A percentile compares a stretch with the other conserved stretches of the same genome.
These are phyloP conservation scores for Zeugodacus cucurbitae DNA, from an alignment of 1,140 invertebrate species.

Conservation along the genomic window DNA sequence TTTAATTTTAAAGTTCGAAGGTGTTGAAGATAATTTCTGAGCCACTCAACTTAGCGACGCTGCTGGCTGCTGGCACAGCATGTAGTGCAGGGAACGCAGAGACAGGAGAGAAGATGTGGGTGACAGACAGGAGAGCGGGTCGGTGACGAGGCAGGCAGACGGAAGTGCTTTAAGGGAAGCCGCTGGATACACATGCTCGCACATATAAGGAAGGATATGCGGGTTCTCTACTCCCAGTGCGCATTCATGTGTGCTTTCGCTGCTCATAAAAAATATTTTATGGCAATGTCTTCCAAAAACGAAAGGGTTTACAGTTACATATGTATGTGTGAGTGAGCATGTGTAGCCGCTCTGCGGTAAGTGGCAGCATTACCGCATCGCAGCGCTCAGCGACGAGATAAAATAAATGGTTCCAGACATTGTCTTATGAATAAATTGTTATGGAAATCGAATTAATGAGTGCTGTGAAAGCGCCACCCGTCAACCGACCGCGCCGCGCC, in stretches of 20 bases:
- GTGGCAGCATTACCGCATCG: conserved; percentile 63
- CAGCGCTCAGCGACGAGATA: conserved; percentile 52
- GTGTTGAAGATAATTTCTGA: conserved; percentile 66
- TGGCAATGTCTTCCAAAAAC: conserved; percentile 45
- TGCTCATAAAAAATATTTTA: conserved; percentile 55
- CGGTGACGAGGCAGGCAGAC: not conserved
- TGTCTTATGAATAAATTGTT: conserved; percentile 67
- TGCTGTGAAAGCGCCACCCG: conserved; percentile 52
- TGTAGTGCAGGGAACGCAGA: not conserved
- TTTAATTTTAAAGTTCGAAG: conserved; percentile 66
- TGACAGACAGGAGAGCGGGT: not conserved
- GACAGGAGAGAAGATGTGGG: not conserved
- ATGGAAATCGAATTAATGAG: conserved; percentile 67
- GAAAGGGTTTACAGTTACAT: not conserved
- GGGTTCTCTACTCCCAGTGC: not conserved
- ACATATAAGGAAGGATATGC: not conserved
- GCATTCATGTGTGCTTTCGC: conserved; percentile 21
- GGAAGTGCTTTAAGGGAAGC: not conserved
- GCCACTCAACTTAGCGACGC: not conserved
- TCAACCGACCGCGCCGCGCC: not conserved
- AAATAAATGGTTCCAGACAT: conserved; percentile 66
- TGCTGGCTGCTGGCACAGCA: not conserved
- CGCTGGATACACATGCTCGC: not conserved
- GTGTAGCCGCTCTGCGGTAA: not conserved
- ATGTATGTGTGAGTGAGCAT: not conserved